These are phyloP conservation scores for Pammene fasciana DNA, from an alignment of 2,888 invertebrate genomes.

Conservation along the genomic window DNA sequence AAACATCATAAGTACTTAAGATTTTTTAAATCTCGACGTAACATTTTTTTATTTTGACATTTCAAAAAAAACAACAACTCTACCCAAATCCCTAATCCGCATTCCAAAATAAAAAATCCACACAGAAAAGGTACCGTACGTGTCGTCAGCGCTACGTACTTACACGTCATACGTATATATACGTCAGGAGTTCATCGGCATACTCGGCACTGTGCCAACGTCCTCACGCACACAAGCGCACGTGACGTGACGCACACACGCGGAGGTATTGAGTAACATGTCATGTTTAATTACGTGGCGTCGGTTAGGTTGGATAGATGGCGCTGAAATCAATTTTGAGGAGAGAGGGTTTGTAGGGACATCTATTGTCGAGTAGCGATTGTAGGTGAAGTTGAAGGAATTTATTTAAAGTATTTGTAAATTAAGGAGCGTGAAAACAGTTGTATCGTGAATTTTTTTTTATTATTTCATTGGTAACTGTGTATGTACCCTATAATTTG, in stretches of 20 bases:
- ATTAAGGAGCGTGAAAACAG: no score
- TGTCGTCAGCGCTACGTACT: slow-evolving; percentile 43
- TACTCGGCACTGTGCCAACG: slow-evolving; percentile 82
- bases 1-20: no score
- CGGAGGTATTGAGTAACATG: slow-evolving; percentile 65
- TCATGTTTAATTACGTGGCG: slow-evolving; percentile 61
- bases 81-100: neutral
- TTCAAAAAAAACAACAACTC: neutral
- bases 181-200: slow-evolving; percentile 78
- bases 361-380: slow-evolving; percentile 16
- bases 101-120: slow-evolving; percentile 8
- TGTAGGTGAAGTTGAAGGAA: neutral
- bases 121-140: slow-evolving; percentile 48
- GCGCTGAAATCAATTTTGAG: slow-evolving; percentile 15
- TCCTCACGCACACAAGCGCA: slow-evolving; percentile 57
- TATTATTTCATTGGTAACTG: no score
- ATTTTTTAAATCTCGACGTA: no score
- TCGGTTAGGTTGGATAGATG: slow-evolving; percentile 46
- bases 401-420: neutral
- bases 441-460: no score
- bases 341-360: neutral
- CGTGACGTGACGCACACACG: slow-evolving; percentile 41
- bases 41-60: no score
- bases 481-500: no score
- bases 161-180: slow-evolving; percentile 56